These are phyloP conservation scores for Zaprionus capensis DNA, from an alignment of 1,140 invertebrate genomes.

Conservation along the genomic window DNA sequence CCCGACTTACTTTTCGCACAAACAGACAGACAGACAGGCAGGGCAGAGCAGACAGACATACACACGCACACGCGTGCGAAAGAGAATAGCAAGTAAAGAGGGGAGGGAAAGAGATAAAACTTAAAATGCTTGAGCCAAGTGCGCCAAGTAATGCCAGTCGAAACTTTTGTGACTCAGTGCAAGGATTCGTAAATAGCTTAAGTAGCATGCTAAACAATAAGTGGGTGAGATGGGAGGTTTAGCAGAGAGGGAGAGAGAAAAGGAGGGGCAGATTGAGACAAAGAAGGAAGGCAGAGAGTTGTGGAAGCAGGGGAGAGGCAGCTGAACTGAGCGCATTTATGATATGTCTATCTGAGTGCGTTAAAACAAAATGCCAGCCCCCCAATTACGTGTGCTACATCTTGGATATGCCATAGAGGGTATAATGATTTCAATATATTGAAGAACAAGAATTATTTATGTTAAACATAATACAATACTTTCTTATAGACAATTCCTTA, in stretches of 20 bases:
- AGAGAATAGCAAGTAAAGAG: not conserved
- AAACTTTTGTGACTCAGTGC: conserved; percentile 47
- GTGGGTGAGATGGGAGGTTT: not conserved
- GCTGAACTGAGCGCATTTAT: conserved; percentile 35
- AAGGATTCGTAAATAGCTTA: conserved; percentile 46
- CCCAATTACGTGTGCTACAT: conserved; percentile 1
- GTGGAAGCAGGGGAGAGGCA: not conserved
- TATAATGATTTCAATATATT: conserved; percentile 3
- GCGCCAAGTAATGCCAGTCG: conserved; percentile 24
- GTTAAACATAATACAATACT: not conserved
- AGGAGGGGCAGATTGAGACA: not conserved
- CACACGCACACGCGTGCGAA: not conserved
- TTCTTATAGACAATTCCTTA: not conserved
- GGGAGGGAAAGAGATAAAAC: conserved; percentile 20
- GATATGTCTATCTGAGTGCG: conserved; percentile 30
- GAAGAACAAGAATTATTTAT: not conserved
- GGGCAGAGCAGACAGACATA: not conserved
- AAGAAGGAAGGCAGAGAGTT: not conserved
- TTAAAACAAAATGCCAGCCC: conserved; percentile 28
- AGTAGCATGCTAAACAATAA: conserved; percentile 64
- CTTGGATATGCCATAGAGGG: not conserved
- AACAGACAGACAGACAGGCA: conserved; percentile 1
- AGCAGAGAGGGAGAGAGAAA: not conserved
- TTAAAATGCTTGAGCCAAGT: conserved; percentile 32
- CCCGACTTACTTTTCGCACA: conserved; percentile 21